Percentiles rank a stretch among this genome's conserved stretches.
Conservation (phyloP, 2,888 invertebrate genomes). For the Apamea crenata region DNA sequence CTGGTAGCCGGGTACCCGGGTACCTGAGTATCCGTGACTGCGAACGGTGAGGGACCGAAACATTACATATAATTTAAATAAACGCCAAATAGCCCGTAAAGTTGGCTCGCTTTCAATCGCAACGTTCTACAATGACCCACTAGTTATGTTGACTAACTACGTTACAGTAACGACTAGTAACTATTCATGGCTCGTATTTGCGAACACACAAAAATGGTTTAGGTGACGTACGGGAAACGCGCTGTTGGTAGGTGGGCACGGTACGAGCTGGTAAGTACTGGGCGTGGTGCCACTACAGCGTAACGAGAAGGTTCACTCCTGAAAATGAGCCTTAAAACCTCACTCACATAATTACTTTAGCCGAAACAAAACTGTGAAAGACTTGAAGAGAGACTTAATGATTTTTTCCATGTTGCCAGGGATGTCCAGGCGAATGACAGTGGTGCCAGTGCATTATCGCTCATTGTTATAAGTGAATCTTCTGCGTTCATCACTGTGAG, state of each 20-base stretch:
- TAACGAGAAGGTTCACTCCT: neutral
- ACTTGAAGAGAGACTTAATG: neutral
- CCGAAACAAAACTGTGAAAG: neutral
- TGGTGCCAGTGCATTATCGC: neutral
- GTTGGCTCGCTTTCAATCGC: slow-evolving; percentile 34
- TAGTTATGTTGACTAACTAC: slow-evolving; percentile 23
- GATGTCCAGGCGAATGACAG: neutral
- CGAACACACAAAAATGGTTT: slow-evolving; percentile 38
- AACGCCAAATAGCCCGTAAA: slow-evolving; percentile 27
- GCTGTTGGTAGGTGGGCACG: neutral
- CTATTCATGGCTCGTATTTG: slow-evolving; percentile 32
- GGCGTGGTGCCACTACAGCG: neutral
- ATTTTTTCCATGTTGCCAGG: neutral
- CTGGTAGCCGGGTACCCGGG: neutral
- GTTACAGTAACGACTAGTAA: slow-evolving; percentile 1
- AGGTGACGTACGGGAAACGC: neutral
- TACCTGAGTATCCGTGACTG: slow-evolving; percentile 5
- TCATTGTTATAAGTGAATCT: neutral
- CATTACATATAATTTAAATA: slow-evolving; percentile 54
- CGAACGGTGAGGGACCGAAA: slow-evolving; percentile 12
- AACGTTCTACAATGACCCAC: slow-evolving; percentile 27
- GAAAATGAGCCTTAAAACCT: neutral
- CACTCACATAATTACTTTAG: too few species aligned
- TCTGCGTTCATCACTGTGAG: neutral
- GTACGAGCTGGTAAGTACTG: neutral